phyloP scores from a whole-genome alignment of 2,113 vertebrate genomes.

The Thymallus thymallus region DNA sequence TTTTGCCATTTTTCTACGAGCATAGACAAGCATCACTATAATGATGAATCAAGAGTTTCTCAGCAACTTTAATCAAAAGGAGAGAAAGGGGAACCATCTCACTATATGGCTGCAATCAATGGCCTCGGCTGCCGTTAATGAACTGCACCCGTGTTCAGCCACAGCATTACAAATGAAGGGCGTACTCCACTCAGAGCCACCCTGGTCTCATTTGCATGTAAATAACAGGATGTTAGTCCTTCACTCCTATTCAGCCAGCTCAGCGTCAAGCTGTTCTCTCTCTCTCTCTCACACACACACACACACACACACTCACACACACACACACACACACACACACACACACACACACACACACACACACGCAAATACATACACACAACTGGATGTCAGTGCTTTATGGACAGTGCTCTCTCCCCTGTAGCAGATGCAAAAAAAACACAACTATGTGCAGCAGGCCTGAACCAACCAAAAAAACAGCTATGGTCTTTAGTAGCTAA shows the following conservation, averaged over 20 bases:
- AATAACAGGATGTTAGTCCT: background rate
- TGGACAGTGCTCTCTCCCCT: background rate
- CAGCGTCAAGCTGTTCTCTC: too few relatives aligned
- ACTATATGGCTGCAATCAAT: background rate
- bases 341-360: too few relatives aligned
- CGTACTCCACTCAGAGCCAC: background rate
- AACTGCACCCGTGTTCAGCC: background rate
- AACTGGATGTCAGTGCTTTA: background rate
- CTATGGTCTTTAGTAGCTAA: background rate
- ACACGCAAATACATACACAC: background rate
- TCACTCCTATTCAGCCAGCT: background rate
- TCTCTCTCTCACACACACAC: too few relatives aligned
- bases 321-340: too few relatives aligned
- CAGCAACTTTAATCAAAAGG: background rate
- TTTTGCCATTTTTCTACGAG: background rate
- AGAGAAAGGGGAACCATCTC: background rate
- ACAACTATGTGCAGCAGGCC: background rate
- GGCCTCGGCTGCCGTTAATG: background rate
- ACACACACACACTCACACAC: too few relatives aligned
- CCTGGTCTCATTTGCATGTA: background rate
- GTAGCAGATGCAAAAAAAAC: background rate
- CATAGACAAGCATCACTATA: conserved; percentile 3
- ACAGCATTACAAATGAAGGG: background rate
- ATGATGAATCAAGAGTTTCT: conserved; percentile 3
- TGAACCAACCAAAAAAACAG: background rate